Percentiles rank a stretch among this genome's conserved stretches.
These are phyloP conservation scores for Pelusios castaneus DNA, from an alignment of 2,113 vertebrate genomes.

Conservation along the genomic window DNA sequence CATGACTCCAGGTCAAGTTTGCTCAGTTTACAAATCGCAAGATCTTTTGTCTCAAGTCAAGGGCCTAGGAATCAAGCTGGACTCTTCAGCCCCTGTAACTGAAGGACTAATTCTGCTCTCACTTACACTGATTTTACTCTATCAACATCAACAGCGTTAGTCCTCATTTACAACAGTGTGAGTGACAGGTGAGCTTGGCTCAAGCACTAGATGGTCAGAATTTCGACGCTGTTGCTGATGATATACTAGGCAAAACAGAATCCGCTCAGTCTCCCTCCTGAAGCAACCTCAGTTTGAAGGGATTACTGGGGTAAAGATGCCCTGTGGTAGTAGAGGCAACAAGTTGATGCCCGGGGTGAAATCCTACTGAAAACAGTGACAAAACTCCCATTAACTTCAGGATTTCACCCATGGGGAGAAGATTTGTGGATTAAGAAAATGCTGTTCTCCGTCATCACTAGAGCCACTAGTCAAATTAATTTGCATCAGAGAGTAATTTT, in stretches of 20 bases:
- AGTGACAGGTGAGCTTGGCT: rapidly evolving
- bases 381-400: not conserved
- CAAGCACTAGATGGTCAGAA: not conserved
- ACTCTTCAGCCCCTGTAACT: not conserved
- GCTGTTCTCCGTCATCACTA: not conserved
- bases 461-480: constrained; percentile 50
- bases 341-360: not conserved
- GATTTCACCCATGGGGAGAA: not conserved
- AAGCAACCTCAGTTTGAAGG: not conserved
- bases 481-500: constrained; percentile 62
- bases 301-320: not conserved
- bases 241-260: not conserved
- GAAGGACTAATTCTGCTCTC: not conserved
- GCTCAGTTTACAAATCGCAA: not conserved
- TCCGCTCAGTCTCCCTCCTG: rapidly evolving
- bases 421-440: not conserved
- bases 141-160: rapidly evolving
- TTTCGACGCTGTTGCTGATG: not conserved
- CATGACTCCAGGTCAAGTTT: not conserved
- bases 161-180: rapidly evolving
- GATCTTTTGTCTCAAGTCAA: not conserved
- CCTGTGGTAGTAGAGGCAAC: not conserved
- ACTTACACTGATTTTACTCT: not conserved
- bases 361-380: not conserved
- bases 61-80: not conserved